phyloP scores from a whole-genome alignment of 2,888 invertebrate species.

The Plusia festucae region DNA sequence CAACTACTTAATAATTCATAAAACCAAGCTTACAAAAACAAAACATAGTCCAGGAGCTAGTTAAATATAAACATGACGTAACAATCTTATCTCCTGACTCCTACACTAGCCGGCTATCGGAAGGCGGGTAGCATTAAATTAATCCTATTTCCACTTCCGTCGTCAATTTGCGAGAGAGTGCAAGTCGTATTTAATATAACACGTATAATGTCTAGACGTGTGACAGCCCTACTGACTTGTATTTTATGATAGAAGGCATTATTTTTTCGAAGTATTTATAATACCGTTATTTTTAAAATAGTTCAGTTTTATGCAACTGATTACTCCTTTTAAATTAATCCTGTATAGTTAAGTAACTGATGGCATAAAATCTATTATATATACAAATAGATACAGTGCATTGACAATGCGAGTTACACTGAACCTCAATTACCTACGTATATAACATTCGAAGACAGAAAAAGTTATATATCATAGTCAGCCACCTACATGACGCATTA shows the following conservation, averaged over 20 bases:
- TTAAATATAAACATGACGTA: constrained; percentile 19
- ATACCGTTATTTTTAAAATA: no score
- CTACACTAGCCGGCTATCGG: constrained; percentile 44
- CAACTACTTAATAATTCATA: no score
- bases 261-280: background rate
- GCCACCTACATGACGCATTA: background rate
- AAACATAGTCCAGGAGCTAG: background rate
- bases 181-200: constrained; percentile 50
- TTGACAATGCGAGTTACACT: no score
- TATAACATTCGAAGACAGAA: no score
- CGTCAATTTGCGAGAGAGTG: constrained; percentile 41
- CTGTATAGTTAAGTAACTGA: no score
- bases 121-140: constrained; percentile 59
- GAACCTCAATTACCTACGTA: no score
- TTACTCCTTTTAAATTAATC: no score
- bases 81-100: constrained; percentile 28
- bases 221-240: constrained; percentile 38
- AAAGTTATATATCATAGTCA: background rate
- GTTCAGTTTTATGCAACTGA: no score
- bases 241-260: background rate
- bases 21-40: background rate
- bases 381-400: no score
- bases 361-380: no score
- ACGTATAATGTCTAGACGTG: constrained; percentile 18
- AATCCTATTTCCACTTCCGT: constrained; percentile 59